Evolutionary conservation across 2,797 vertebrate genomes (phyloP).

Genomic region (Dicrostonyx torquatus): DNA sequence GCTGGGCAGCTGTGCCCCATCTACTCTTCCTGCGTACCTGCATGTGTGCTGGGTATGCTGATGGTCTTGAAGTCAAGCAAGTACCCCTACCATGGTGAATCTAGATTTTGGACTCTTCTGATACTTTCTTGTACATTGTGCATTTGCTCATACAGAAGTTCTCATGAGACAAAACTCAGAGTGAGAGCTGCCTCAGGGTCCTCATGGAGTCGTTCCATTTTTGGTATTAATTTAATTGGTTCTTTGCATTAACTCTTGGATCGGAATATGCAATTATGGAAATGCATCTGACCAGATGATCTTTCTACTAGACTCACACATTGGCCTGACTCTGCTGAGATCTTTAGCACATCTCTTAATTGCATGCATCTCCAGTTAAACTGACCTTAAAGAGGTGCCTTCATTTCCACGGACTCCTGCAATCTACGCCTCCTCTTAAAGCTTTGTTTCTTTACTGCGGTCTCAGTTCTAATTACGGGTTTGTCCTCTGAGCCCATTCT

Average conservation of each 20-base stretch:
- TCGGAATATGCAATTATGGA: not conserved
- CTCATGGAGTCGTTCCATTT: not conserved
- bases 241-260: constrained; percentile 47
- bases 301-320: not conserved
- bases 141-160: not conserved
- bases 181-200: not conserved
- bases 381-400: not conserved
- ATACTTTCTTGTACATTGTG: not conserved
- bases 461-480: constrained; percentile 21
- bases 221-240: not conserved
- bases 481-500: not conserved
- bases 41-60: not conserved
- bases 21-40: not conserved
- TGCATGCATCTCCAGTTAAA: not conserved
- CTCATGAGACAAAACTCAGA: not conserved
- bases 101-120: not conserved
- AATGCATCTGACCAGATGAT: not conserved
- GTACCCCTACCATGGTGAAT: not conserved
- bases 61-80: not conserved
- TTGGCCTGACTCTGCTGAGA: constrained; percentile 8
- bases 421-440: constrained; percentile 17
- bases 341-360: constrained; percentile 34
- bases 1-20: not conserved
- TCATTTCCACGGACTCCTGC: not conserved
- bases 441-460: constrained; percentile 21